Evolutionary conservation across 1,140 invertebrate genomes (phyloP).

Genomic region (Drosophila busckii): DNA sequence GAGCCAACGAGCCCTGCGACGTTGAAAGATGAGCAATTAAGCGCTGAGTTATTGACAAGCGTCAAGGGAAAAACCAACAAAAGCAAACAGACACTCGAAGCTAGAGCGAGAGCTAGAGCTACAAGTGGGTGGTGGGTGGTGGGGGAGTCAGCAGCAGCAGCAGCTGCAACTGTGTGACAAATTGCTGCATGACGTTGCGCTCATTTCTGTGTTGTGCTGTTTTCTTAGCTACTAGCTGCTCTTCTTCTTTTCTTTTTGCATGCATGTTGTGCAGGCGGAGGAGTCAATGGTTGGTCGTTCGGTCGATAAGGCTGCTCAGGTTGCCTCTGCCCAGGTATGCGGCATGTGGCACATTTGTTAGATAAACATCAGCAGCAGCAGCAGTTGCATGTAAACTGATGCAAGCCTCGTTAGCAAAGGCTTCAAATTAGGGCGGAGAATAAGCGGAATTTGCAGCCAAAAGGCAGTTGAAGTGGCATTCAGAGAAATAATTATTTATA

Average conservation of each 20-base stretch:
- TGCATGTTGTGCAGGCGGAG: constrained; percentile 16
- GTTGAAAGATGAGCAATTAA: constrained; percentile 75
- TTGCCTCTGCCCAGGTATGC: constrained; percentile 8
- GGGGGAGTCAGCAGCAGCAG: constrained; percentile 6
- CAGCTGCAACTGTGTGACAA: constrained; percentile 56
- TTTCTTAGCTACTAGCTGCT: too few relatives aligned
- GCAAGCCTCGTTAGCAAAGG: constrained; percentile 24
- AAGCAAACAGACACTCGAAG: background rate
- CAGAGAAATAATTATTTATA: too few relatives aligned
- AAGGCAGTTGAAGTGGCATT: too few relatives aligned
- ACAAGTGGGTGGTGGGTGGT: background rate
- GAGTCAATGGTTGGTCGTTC: constrained; percentile 19
- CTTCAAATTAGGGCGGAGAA: too few relatives aligned
- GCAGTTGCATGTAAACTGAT: constrained; percentile 16
- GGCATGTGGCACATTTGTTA: constrained; percentile 54
- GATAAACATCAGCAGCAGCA: constrained; percentile 43
- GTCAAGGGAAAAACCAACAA: constrained; percentile 22
- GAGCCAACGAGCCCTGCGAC: constrained; percentile 34
- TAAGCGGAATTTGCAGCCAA: too few relatives aligned
- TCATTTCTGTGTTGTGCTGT: constrained; percentile 12
- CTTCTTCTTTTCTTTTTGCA: constrained; percentile 21
- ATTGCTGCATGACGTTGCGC: constrained; percentile 57
- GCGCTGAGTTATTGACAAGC: constrained; percentile 69
- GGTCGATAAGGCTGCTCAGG: constrained; percentile 21
- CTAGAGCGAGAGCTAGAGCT: background rate